phyloP scores from a whole-genome alignment of 1,140 invertebrate genomes.

The Drosophila teissieri region DNA sequence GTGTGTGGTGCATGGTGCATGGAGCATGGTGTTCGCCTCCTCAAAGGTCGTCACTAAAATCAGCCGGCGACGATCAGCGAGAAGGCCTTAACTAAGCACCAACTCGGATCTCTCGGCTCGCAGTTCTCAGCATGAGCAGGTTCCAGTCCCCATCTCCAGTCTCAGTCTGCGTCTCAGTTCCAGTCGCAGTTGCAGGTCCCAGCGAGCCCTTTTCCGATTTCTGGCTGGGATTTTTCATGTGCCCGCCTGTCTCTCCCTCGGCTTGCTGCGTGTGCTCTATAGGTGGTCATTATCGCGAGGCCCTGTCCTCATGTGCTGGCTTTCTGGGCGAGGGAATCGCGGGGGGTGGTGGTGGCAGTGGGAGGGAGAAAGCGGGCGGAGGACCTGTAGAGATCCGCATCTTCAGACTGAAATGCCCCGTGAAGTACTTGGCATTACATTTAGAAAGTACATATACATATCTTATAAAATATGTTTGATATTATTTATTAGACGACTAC shows the following conservation, averaged over 20 bases:
- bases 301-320: conserved; percentile 43
- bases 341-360: conserved; percentile 1
- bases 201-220: conserved; percentile 46
- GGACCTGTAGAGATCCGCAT: conserved; percentile 30
- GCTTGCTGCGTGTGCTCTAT: conserved; percentile 69
- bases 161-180: neutral
- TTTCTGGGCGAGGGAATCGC: conserved; percentile 11
- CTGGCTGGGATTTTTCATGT: conserved; percentile 52
- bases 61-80: conserved; percentile 62
- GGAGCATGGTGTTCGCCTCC: conserved; percentile 52
- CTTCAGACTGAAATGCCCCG: neutral
- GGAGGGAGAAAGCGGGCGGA: conserved; percentile 33
- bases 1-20: neutral
- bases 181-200: conserved; percentile 27
- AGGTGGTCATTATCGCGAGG: conserved; percentile 81
- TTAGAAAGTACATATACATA: neutral
- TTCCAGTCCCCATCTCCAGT: conserved; percentile 25
- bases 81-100: conserved; percentile 63
- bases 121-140: conserved; percentile 63
- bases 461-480: too few species aligned
- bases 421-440: neutral
- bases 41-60: conserved; percentile 69
- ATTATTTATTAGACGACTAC: too few species aligned
- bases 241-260: conserved; percentile 43
- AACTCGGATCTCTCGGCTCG: conserved; percentile 31